A percentile compares a stretch with the other conserved stretches of the same genome.
phyloP scores from a whole-genome alignment of 2,888 invertebrate genomes.

The Hartigia nigra region DNA sequence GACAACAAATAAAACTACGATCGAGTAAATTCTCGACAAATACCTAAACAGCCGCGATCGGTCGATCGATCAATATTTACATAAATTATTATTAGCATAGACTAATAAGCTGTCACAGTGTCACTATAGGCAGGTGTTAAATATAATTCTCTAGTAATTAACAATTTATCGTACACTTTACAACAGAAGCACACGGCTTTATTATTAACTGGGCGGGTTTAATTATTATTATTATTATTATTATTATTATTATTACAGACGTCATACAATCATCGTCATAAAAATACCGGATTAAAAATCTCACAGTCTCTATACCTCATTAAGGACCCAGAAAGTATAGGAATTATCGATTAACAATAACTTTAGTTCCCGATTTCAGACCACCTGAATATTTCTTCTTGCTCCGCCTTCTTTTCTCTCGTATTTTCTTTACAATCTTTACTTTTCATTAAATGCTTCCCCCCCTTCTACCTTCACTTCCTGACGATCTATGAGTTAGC shows the following conservation, averaged over 20 bases:
- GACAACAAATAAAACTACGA: not conserved
- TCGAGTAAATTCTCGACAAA: not conserved
- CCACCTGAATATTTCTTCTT: not conserved
- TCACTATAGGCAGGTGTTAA: not conserved
- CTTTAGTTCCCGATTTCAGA: not conserved
- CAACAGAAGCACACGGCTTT: conserved; percentile 12
- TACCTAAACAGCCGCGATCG: not conserved
- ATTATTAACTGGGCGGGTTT: conserved; percentile 20
- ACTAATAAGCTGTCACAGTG: not conserved
- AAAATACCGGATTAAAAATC: not conserved
- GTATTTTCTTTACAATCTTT: not conserved
- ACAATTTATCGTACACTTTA: not conserved
- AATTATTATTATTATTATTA: conserved; percentile 6
- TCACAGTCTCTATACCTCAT: not conserved
- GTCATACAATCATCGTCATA: conserved; percentile 14
- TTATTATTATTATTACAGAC: conserved; percentile 1
- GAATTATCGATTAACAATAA: not conserved
- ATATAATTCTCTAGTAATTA: not conserved
- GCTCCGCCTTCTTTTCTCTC: not conserved
- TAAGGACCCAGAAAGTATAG: not conserved
- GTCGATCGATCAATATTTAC: not conserved
- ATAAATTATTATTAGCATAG: not conserved
- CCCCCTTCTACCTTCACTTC: not conserved
- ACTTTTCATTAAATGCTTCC: not conserved
- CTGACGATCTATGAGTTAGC: not conserved